Evolutionary conservation across 2,888 invertebrate genomes (phyloP).

Genomic region (Actias luna): DNA sequence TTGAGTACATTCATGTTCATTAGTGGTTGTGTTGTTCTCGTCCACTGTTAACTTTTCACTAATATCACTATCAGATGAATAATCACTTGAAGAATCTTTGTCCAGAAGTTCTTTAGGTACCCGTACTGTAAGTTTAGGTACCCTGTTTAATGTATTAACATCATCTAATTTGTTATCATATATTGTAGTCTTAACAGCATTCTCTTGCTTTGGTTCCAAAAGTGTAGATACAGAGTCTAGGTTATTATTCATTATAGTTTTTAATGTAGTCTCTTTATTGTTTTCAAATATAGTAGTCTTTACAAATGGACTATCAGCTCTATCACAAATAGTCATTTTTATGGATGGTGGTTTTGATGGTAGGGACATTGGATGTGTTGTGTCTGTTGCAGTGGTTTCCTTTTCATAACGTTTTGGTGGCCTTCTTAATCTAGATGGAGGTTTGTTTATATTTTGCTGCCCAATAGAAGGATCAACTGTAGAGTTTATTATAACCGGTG

Average conservation of each 20-base stretch:
- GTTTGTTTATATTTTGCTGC: slow-evolving; percentile 61
- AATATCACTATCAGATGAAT: slow-evolving; percentile 81
- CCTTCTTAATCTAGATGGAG: slow-evolving; percentile 62
- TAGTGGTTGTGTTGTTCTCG: slow-evolving; percentile 61
- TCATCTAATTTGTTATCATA: slow-evolving; percentile 75
- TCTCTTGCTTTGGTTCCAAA: slow-evolving; percentile 62
- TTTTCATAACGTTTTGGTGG: slow-evolving; percentile 74
- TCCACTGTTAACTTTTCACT: slow-evolving; percentile 84
- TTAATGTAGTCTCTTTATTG: slow-evolving; percentile 63
- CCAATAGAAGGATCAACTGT: slow-evolving; percentile 76
- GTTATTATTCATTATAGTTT: slow-evolving; percentile 68
- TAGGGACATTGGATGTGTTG: slow-evolving; percentile 33
- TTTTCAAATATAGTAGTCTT: slow-evolving; percentile 72
- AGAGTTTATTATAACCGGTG: slow-evolving; percentile 75
- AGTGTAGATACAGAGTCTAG: slow-evolving; percentile 48
- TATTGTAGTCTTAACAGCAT: slow-evolving; percentile 68
- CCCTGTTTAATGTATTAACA: slow-evolving; percentile 76
- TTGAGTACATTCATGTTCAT: slow-evolving; percentile 31
- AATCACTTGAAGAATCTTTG: slow-evolving; percentile 77
- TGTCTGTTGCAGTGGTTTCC: slow-evolving; percentile 28
- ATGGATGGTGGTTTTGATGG: slow-evolving; percentile 63
- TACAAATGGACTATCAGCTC: slow-evolving; percentile 74
- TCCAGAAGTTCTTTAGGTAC: slow-evolving; percentile 83
- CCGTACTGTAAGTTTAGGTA: slow-evolving; percentile 86
- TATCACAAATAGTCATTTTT: slow-evolving; percentile 78